A percentile compares a stretch with the other conserved stretches of the same genome.
phyloP scores from a whole-genome alignment of 2,113 vertebrate species.

The Fukomys damarensis region DNA sequence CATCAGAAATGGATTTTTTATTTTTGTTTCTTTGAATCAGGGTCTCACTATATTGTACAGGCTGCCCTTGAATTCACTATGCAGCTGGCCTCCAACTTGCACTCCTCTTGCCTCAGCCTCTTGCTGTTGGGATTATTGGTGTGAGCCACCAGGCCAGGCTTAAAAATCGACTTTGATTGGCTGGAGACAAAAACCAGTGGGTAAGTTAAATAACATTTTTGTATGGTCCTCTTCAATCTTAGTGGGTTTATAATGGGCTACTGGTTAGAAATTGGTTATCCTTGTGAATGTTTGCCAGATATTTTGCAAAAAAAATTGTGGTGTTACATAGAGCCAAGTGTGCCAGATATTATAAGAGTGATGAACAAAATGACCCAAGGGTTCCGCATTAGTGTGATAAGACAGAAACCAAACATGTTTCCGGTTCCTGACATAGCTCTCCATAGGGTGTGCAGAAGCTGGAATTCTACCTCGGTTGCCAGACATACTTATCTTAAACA shows the following conservation, averaged over 20 bases:
- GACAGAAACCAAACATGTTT: not conserved
- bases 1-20: not conserved
- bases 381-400: not conserved
- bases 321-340: constrained; percentile 18
- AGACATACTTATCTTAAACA: not conserved
- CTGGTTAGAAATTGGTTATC: constrained; percentile 10
- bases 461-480: not conserved
- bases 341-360: not conserved
- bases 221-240: not conserved
- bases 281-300: not conserved
- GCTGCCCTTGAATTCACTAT: not conserved
- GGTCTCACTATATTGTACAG: not conserved
- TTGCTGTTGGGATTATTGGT: not conserved
- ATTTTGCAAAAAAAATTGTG: not conserved
- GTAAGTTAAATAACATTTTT: not conserved
- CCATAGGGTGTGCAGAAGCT: not conserved
- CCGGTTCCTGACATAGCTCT: not conserved
- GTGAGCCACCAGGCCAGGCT: not conserved
- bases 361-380: not conserved
- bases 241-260: not conserved
- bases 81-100: not conserved
- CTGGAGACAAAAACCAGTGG: not conserved
- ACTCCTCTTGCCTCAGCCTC: not conserved
- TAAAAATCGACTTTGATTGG: not conserved
- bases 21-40: not conserved